A percentile compares a stretch with the other conserved stretches of the same genome.
These are phyloP conservation scores for Dallia pectoralis DNA, from an alignment of 2,797 vertebrate species.

Conservation along the genomic window DNA sequence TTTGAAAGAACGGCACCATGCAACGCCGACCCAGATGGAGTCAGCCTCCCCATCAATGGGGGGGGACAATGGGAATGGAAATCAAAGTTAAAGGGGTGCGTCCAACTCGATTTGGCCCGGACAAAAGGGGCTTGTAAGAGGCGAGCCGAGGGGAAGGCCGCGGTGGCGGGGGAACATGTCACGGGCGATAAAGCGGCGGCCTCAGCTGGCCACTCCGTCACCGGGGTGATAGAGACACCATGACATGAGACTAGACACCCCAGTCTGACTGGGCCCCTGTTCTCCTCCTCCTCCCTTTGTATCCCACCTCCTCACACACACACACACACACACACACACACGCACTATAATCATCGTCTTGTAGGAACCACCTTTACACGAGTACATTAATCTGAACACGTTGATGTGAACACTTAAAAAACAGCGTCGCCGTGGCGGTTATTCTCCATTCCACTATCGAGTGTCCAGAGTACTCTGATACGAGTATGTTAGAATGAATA, in stretches of 20 bases:
- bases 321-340: too few relatives aligned
- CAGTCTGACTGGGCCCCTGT: slow-evolving; percentile 51
- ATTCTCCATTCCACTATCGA: too few relatives aligned
- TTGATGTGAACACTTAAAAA: too few relatives aligned
- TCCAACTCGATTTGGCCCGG: slow-evolving; percentile 78
- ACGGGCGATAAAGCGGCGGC: slow-evolving; percentile 83
- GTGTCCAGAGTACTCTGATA: too few relatives aligned
- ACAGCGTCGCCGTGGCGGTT: too few relatives aligned
- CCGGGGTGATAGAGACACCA: slow-evolving; percentile 67
- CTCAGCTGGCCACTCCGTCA: slow-evolving; percentile 82
- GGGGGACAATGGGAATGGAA: slow-evolving; percentile 81
- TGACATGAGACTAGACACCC: slow-evolving; percentile 40
- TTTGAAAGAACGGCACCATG: slow-evolving; percentile 80
- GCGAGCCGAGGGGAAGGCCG: slow-evolving; percentile 81
- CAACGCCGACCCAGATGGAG: slow-evolving; percentile 89
- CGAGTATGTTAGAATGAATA: too few relatives aligned
- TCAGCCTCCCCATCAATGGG: slow-evolving; percentile 78
- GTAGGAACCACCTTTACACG: background rate
- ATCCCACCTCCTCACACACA: background rate
- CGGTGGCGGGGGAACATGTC: slow-evolving; percentile 81
- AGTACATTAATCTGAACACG: background rate
- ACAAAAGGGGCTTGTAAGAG: slow-evolving; percentile 93
- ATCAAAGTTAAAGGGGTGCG: slow-evolving; percentile 84
- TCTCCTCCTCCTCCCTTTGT: slow-evolving; percentile 27
- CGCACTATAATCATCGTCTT: background rate